phyloP scores from a whole-genome alignment of 2,888 invertebrate species.

The Allophyes oxyacanthae region DNA sequence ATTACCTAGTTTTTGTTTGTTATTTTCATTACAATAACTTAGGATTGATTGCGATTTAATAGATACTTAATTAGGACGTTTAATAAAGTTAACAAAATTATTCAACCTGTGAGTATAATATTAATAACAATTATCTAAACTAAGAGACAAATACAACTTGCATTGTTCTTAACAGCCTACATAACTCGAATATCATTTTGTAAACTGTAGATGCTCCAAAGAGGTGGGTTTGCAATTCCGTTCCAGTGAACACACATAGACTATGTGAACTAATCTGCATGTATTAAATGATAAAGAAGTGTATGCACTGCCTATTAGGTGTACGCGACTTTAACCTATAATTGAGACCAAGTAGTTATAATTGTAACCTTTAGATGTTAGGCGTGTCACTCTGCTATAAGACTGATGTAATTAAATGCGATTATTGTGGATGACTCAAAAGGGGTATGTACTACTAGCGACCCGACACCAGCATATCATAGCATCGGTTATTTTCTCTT shows the following conservation, averaged over 20 bases:
- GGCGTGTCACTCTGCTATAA: not conserved
- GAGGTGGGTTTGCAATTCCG: constrained; percentile 77
- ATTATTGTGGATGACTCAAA: no score
- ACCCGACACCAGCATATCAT: no score
- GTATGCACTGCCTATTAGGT: constrained; percentile 21
- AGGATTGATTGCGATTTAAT: not conserved
- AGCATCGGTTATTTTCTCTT: no score
- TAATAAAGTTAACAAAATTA: not conserved
- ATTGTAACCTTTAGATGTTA: constrained; percentile 1
- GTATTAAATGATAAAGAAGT: constrained; percentile 36
- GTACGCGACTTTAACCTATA: constrained; percentile 12
- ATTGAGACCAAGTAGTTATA: constrained; percentile 15
- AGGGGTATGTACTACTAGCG: no score
- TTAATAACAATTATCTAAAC: not conserved
- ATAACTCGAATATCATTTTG: constrained; percentile 3
- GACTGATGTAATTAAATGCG: no score
- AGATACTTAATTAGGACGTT: no score
- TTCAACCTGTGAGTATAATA: not conserved
- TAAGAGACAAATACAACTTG: not conserved
- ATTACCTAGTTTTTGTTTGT: not conserved
- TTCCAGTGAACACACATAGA: constrained; percentile 63
- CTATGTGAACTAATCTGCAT: constrained; percentile 72
- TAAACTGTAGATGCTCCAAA: constrained; percentile 66
- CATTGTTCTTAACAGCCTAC: no score
- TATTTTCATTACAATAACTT: no score